Evolutionary conservation across 2,888 invertebrate species (phyloP), one percentile per base, ranked within the genome.

Genomic region (Thumatha senex): DNA sequence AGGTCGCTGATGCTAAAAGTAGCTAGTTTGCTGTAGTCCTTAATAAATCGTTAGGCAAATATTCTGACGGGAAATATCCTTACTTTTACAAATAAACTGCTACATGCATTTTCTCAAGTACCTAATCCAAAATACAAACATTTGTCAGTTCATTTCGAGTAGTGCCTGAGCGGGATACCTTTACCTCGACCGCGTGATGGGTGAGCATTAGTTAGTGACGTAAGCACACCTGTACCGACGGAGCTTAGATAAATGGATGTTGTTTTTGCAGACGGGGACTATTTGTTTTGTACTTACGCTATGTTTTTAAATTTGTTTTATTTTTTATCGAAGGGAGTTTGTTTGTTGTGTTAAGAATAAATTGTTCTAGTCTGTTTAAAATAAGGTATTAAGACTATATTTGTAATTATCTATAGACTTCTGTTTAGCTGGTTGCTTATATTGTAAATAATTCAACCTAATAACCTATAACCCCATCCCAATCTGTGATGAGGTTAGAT

Each of bases 171-270:
- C n/a, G n/a, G n/a, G 24, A 34, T 43, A 55, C 45, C 30, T 58
- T 56, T 60, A 45, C 42, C 52, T 48, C 57, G 35, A 55, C 65
- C 60, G 51, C 66, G 56, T 61, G 67, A 70, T 70, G 59, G 61
- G 39, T 40, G 1, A 40, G 46, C 70, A 70, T 72, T 70, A 61
- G 62, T 67, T 49, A 50, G 58, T 66, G 63, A 67, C 59, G 56
- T 51, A 36, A 30, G 42, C 63, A 56, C 67, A 66, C 67, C 67
- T 72, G 72, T 63, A 65, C 58, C 40, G 54, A 42, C 8, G 24
- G 51, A 34, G 56, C 51, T 14, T 36, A 67, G 68, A 72, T 52
- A 68, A 71, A 72, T 72, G 55, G 43, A 54, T 47, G 13, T 41
- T 61, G 66, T 66, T 63, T 63, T 65, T 65, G 52, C 35, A 39